Percentiles rank a stretch among this genome's conserved stretches.
Conservation (phyloP, 2,888 invertebrate species). For the Aspidiotus destructor region DNA sequence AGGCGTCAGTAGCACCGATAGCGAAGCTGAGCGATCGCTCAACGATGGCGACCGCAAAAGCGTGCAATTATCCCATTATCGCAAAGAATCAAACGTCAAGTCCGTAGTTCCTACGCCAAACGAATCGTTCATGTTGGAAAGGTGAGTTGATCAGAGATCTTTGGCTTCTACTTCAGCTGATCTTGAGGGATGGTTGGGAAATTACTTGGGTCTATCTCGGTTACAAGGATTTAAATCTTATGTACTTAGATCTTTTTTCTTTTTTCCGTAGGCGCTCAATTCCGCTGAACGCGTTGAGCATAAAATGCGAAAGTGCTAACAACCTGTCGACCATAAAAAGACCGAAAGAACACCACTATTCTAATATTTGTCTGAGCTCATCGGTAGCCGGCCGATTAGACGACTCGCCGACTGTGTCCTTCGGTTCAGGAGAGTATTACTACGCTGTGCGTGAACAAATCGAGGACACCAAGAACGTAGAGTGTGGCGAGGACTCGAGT, state of each 20-base stretch:
- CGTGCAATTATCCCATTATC: conserved; percentile 36
- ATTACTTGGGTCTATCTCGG: not conserved
- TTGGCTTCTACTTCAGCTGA: not conserved
- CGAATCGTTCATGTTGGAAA: conserved; percentile 16
- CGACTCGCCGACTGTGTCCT: not conserved
- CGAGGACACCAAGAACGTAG: conserved; percentile 33
- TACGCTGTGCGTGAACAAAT: conserved; percentile 29
- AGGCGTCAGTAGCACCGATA: conserved; percentile 9
- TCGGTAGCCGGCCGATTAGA: conserved; percentile 1
- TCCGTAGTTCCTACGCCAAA: conserved; percentile 12
- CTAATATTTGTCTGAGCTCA: conserved; percentile 11
- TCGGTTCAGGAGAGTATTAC: conserved; percentile 33
- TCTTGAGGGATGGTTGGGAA: not conserved
- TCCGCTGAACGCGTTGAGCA: conserved; percentile 9
- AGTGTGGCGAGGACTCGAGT: conserved; percentile 42
- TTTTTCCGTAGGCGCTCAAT: conserved; percentile 13
- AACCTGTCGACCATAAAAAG: conserved; percentile 5
- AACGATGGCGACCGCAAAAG: conserved; percentile 11
- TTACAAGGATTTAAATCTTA: not conserved
- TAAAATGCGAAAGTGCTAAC: conserved; percentile 7
- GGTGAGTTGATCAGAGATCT: conserved; percentile 10
- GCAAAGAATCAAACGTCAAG: conserved; percentile 21
- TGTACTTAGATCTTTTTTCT: not conserved
- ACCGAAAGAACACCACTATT: conserved; percentile 11
- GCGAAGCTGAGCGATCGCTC: conserved; percentile 18